These are phyloP conservation scores for Zhengitettix transpicula DNA, from an alignment of 2,888 invertebrate genomes.

Conservation along the genomic window DNA sequence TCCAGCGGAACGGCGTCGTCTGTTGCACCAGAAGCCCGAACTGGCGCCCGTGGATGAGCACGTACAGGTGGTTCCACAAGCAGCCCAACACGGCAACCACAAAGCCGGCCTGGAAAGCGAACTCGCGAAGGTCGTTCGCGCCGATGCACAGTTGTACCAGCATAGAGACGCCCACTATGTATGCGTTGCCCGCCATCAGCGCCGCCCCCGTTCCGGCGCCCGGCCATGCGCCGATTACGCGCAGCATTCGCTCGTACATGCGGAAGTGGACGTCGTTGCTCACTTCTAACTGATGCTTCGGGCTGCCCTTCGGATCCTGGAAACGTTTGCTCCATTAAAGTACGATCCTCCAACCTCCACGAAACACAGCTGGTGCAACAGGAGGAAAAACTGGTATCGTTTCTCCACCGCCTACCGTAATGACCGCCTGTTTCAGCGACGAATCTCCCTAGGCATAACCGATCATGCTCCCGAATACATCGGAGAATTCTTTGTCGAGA, in stretches of 20 bases:
- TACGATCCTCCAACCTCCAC: too few relatives aligned
- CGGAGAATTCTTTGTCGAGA: too few relatives aligned
- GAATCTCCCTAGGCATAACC: too few relatives aligned
- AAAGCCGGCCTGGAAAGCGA: neutral
- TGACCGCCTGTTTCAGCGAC: too few relatives aligned
- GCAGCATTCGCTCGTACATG: neutral
- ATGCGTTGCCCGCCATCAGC: neutral
- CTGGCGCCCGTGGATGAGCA: neutral
- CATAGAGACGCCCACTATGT: neutral
- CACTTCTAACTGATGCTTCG: too few relatives aligned
- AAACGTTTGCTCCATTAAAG: too few relatives aligned
- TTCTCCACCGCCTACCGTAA: too few relatives aligned
- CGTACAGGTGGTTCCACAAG: neutral
- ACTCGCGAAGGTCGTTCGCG: neutral
- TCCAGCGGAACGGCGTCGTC: neutral
- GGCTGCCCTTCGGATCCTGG: too few relatives aligned
- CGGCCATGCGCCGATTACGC: neutral
- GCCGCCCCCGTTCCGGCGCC: neutral
- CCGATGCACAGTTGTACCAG: neutral
- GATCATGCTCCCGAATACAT: too few relatives aligned
- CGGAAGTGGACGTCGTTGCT: neutral
- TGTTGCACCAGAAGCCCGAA: neutral
- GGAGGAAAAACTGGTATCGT: too few relatives aligned
- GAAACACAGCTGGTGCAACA: too few relatives aligned
- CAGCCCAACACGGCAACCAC: neutral